Evolutionary conservation across 2,888 invertebrate genomes (phyloP).

Genomic region (Parnassius smintheus): DNA sequence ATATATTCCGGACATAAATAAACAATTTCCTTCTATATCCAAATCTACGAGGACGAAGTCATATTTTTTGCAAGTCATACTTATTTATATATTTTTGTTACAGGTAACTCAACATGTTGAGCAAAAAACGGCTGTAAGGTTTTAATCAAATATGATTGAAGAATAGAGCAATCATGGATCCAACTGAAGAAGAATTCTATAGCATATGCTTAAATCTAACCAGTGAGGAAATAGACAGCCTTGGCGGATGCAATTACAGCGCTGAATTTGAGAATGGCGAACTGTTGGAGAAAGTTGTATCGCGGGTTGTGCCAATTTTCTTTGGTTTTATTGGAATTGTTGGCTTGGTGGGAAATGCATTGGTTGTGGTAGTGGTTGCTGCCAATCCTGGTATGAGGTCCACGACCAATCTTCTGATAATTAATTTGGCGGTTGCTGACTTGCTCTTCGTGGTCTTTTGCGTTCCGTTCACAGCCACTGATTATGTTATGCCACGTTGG

Average conservation of each 20-base stretch:
- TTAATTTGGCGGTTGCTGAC: conserved; percentile 94
- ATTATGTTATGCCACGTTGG: conserved; percentile 93
- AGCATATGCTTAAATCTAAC: conserved; percentile 70
- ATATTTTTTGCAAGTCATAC: neutral
- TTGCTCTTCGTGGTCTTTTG: conserved; percentile 95
- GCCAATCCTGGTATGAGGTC: conserved; percentile 95
- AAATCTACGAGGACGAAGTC: neutral
- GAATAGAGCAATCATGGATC: conserved; percentile 52
- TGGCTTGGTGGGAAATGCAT: conserved; percentile 93
- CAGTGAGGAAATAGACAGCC: conserved; percentile 52
- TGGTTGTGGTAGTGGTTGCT: conserved; percentile 93
- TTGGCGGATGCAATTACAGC: conserved; percentile 64
- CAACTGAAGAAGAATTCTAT: conserved; percentile 70
- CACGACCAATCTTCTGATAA: conserved; percentile 95
- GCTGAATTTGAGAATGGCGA: conserved; percentile 74
- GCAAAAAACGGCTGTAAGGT: conserved; percentile 32
- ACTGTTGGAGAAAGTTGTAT: conserved; percentile 83
- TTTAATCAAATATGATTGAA: conserved; percentile 28
- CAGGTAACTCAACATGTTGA: conserved; percentile 49
- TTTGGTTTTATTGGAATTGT: conserved; percentile 93
- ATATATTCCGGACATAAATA: too few species aligned
- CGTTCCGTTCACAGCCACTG: conserved; percentile 96
- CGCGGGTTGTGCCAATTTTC: conserved; percentile 88
- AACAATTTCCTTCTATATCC: too few species aligned
- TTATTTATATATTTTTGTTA: conserved; percentile 41